phyloP scores from a whole-genome alignment of 2,888 invertebrate genomes.

The Melitaea athalia region DNA sequence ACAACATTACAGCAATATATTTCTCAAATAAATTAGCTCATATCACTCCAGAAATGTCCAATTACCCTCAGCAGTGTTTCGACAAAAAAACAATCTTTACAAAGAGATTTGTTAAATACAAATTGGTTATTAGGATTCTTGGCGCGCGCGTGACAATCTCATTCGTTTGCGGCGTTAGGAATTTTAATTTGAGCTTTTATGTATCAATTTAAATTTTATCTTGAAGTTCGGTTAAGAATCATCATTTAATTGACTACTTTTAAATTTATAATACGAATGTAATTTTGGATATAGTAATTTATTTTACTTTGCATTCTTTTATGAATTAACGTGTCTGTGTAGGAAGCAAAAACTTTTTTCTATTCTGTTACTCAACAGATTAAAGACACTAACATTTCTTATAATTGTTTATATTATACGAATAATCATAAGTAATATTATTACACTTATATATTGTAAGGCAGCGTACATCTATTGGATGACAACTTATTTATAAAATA shows the following conservation, averaged over 20 bases:
- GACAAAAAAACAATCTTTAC: slow-evolving; percentile 33
- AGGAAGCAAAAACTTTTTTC: background rate
- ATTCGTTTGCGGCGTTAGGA: slow-evolving; percentile 22
- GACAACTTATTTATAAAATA: no score
- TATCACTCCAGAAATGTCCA: slow-evolving; percentile 66
- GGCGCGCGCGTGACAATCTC: slow-evolving; percentile 49
- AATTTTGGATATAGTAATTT: background rate
- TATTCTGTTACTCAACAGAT: background rate
- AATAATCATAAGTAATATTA: no score
- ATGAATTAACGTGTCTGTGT: background rate
- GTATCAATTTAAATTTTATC: slow-evolving; percentile 27
- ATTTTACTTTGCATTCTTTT: background rate
- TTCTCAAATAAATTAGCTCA: slow-evolving; percentile 53
- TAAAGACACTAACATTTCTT: no score
- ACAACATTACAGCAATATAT: slow-evolving; percentile 27
- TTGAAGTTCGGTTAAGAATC: background rate
- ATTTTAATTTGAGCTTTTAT: slow-evolving; percentile 37
- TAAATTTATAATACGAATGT: background rate
- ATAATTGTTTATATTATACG: no score
- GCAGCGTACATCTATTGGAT: no score
- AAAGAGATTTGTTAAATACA: slow-evolving; percentile 75
- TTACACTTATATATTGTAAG: no score
- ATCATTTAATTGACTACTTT: slow-evolving; percentile 10
- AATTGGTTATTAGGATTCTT: slow-evolving; percentile 80
- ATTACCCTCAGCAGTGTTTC: slow-evolving; percentile 59